Evolutionary conservation across 2,888 invertebrate genomes (phyloP).

Genomic region (Fragum sueziense): DNA sequence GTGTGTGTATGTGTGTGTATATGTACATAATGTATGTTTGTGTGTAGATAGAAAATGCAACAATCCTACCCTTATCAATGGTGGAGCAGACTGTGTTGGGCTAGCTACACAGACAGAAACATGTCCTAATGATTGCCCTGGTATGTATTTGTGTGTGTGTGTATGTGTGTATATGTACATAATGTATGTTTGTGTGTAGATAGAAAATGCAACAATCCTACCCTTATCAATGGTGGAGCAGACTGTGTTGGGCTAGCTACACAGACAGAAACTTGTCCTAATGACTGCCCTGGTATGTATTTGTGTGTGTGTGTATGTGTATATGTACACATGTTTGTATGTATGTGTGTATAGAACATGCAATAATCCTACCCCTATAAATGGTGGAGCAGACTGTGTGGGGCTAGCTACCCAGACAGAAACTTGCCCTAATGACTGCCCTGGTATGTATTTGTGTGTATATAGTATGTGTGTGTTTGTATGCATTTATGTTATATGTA

Average conservation of each 20-base stretch:
- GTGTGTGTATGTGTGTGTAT: no score
- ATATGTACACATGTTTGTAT: no score
- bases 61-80: not conserved
- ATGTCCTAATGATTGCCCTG: conserved; percentile 34
- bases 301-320: no score
- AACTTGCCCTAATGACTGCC: conserved; percentile 26
- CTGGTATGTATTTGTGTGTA: no score
- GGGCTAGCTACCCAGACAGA: not conserved
- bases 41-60: not conserved
- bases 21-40: no score
- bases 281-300: conserved; percentile 33
- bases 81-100: conserved; percentile 12
- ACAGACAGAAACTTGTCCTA: conserved; percentile 18
- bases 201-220: not conserved
- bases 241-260: conserved; percentile 1
- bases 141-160: no score
- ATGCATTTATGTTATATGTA: no score
- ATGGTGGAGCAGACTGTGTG: conserved; percentile 6
- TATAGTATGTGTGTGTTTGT: no score
- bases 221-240: not conserved
- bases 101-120: not conserved
- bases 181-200: no score
- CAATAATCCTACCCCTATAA: not conserved
- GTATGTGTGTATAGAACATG: no score
- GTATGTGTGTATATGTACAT: no score